Conservation (phyloP, 2,888 invertebrate species). For the Malthinus seriepunctatus region DNA sequence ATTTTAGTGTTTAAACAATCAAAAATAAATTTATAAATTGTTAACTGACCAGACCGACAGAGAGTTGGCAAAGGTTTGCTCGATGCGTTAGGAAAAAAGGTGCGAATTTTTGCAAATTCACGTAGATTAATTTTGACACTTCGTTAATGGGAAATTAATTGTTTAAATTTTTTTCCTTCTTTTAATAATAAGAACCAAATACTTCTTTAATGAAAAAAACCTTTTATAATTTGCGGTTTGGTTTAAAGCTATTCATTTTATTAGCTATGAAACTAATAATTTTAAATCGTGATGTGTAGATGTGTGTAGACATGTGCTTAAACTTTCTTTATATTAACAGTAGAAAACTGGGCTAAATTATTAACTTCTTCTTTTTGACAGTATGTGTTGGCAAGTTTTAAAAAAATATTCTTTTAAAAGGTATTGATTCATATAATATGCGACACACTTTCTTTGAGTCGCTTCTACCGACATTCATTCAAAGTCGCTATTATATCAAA, state of each 20-base stretch:
- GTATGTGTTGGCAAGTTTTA: not conserved
- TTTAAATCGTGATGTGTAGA: not conserved
- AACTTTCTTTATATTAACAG: not conserved
- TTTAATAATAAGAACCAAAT: too few species aligned
- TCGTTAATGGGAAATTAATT: too few species aligned
- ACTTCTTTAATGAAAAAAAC: too few species aligned
- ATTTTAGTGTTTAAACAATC: too few species aligned
- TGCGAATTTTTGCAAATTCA: too few species aligned
- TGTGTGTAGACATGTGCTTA: conserved; percentile 1
- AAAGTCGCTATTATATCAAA: not conserved
- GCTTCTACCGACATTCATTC: not conserved
- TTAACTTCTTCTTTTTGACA: conserved; percentile 5
- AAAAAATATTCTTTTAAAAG: conserved; percentile 5
- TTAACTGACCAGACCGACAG: too few species aligned
- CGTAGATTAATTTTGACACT: too few species aligned
- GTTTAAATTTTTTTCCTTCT: too few species aligned
- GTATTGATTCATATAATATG: conserved; percentile 1
- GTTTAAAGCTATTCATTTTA: not conserved
- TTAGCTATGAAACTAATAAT: not conserved
- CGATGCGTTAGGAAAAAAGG: too few species aligned
- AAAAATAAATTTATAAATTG: too few species aligned
- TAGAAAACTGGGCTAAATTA: conserved; percentile 7
- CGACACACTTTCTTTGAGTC: conserved; percentile 2
- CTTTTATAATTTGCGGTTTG: too few species aligned
- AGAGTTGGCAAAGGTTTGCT: too few species aligned